These are phyloP conservation scores for Ictidomys tridecemlineatus DNA, from an alignment of 2,113 vertebrate species.

Conservation along the genomic window DNA sequence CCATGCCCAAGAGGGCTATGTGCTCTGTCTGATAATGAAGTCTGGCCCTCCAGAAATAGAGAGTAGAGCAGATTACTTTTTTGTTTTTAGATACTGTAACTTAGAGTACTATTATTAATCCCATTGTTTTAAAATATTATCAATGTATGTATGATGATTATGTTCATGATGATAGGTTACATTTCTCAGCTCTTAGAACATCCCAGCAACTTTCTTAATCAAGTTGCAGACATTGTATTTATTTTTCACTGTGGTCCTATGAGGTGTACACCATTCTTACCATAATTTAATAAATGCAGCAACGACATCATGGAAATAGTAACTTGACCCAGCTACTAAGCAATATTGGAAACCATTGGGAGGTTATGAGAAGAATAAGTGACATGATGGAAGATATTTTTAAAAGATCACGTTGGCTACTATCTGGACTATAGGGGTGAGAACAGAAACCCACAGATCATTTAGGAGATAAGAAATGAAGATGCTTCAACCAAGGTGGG, in stretches of 20 bases:
- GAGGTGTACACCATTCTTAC: rapidly evolving
- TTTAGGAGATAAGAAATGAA: not conserved
- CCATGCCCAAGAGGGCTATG: not conserved
- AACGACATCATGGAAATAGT: not conserved
- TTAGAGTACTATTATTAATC: not conserved
- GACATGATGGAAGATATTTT: not conserved
- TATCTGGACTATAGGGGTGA: not conserved
- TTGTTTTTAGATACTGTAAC: not conserved
- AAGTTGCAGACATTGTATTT: not conserved
- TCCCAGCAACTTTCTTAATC: not conserved
- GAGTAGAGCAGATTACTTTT: not conserved
- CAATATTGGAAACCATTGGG: not conserved
- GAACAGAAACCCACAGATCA: not conserved
- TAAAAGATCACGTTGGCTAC: not conserved
- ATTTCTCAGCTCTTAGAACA: not conserved
- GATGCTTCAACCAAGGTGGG: not conserved
- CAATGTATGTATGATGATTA: not conserved
- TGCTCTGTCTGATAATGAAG: not conserved
- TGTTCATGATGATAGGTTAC: not conserved
- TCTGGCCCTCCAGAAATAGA: slow-evolving; percentile 27
- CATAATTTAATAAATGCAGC: not conserved
- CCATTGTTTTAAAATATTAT: not conserved
- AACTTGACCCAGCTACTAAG: not conserved
- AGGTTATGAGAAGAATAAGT: not conserved
- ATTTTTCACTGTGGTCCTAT: not conserved